Base-by-base conservation (phyloP, 2,888 invertebrate species). In the Ectobius pallidus region DNA sequence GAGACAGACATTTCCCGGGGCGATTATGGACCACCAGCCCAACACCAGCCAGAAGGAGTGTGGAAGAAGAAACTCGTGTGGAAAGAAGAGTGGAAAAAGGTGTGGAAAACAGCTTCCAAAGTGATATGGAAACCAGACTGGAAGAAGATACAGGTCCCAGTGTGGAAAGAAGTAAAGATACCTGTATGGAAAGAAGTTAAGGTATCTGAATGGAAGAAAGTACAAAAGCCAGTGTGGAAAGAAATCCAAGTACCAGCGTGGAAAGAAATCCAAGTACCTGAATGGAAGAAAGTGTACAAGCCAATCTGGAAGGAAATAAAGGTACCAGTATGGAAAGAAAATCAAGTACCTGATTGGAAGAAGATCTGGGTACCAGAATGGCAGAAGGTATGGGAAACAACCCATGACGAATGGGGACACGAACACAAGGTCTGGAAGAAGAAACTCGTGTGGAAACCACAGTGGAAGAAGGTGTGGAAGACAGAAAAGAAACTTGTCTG, bases 11-110 rank as follows among this genome's bases (percentile, higher is more conserved):
- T 68, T n/a, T 32, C 73, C 0, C 69, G 72, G n/a, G 74, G 72
- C 18, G 70, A 72, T 46, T 75, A 73, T 30, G 73, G 75, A 4
- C 73, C 75, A 20, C 75, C 73, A 27, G 39, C 55, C 11, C 74
- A 78, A 34, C 86, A 88, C 78, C 86, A 87, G 55, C 91, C 91
- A 74, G 85, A 87, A 79, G 93, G 93, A 74, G 88, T 89, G 77
- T 93, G 92, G 92, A 91, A 93, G 82, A 93, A 93, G 82, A 93
- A 93, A 82, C 85, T 94, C 61, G 88, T 88, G 32, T 94, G 94
- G 94, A 94, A 94, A 82, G 90, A 91, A 74, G 92, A 93, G 77
- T 93, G 92, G 92, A 89, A 90, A 78, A 88, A 90, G 80, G 84
- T 91, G 32, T 92, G 91, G 91, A 92, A 92, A 82, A 88, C 88